Base-by-base conservation (phyloP, 2,113 vertebrate genomes). In the Laticauda laticaudata region DNA sequence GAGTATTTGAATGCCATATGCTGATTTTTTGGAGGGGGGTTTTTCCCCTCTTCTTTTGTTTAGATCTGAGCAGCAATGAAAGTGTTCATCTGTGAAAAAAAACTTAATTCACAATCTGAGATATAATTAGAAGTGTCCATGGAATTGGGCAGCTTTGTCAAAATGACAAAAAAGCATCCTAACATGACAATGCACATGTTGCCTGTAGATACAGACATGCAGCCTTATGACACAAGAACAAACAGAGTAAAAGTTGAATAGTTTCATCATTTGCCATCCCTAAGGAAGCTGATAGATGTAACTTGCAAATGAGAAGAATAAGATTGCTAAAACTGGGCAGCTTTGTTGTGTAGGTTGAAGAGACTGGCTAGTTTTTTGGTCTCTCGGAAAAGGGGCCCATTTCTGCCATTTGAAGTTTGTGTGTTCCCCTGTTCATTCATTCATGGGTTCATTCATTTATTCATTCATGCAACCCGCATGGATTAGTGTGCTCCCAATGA, bases 1-100 rank as follows among this genome's bases (percentile, higher is more conserved):
- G 7, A 87, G 64, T 0, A 92, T 93, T 75, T 93, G 43, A 55
- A 92, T 24, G 93, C 89, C 48, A 21, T 56, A 92, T 90, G 15
- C 94, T 89, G 88, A 75, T 95, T 87, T 96, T 95, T 94, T 94
- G 95, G 94, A 64, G 21, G 24, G 10, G 8, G 8, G 61, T 23
- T 5, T 3, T 81, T 1, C 54, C 3, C 54, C 54, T 81, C 92
- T 93, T 92, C 29, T 89, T 93, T 90, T 94, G 95, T 94, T 95
- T 8, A 96, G 94, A 94, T 96, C 93, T 96, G 93, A 95, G 93
- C 39, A 91, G 89, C 94, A 93, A 64, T 94, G 95, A 93, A 95
- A 94, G 95, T 55, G 69, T 91, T 91, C 51, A 51, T 95, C 86
- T 9, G 92, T 43, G 94, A 88, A 39, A 26, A 39, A 61, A 92